Evolutionary conservation across 2,888 invertebrate genomes (phyloP), one percentile per base, ranked within the genome.

Genomic region (Drosophila lacicola): DNA sequence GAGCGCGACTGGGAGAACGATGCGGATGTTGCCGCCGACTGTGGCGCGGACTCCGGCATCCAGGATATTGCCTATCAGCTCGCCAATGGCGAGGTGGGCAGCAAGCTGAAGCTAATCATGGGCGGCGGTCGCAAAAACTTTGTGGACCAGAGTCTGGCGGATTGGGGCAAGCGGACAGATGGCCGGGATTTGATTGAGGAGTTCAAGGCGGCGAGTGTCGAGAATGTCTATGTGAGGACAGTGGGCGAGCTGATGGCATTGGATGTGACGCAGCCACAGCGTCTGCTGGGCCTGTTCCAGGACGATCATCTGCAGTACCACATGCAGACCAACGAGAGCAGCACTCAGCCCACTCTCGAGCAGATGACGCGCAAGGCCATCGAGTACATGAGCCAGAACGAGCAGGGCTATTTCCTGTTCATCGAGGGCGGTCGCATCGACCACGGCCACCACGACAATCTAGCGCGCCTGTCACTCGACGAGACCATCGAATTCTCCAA

Each of bases 291-390:
- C 63, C 91, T 96, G 1, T 96, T 96, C 83, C 93, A 94, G 1
- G 92, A 93, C 5, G 93, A 93, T 65, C 96, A 96, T 84, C 93
- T 96, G 94, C 93, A 94, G 0, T 97, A 96, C 85, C 95, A 96
- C 81, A 80, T 96, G 65, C 95, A 96, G 70, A 89, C 88, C 1
- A 86, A 90, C 17, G 92, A 91, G 36, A 25, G 8, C 65, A 81
- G 81, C 4, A 80, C 70, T 1, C 91, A 91, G 42, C 97, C 97
- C 0, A 94, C 95, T 0, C 90, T 98, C n/a, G 94, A 94, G 62
- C 96, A 97, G 90, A 97, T 98, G 97, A 96, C 96, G 0, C 93
- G 94, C 78, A 95, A 94, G 51, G 97, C 97, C 0, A 95, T 98
- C 56, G 93, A 95, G 78, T 93, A 96, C 13, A 92, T 98, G 51